Conservation (phyloP, 2,888 invertebrate species). For the Ryuthela nishihirai region DNA sequence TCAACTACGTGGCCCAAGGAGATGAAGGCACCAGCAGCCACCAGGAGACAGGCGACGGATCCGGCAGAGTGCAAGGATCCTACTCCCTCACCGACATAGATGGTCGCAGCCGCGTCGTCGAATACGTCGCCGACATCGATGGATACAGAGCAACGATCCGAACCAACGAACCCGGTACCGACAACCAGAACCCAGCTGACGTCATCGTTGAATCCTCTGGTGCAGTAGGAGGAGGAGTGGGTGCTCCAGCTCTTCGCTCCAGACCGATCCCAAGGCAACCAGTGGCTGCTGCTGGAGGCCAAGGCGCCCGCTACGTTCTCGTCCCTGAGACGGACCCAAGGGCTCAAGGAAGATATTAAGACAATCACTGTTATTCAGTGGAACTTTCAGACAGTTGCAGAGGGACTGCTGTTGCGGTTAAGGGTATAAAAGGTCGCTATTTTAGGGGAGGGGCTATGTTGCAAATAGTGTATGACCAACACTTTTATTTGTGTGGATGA, state of each 20-base stretch:
- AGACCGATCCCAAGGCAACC: neutral
- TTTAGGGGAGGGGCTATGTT: no score
- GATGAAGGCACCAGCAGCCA: slow-evolving; percentile 20
- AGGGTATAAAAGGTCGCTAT: no score
- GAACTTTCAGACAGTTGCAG: no score
- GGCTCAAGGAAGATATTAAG: no score
- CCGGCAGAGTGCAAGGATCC: slow-evolving; percentile 22
- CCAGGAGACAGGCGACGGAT: slow-evolving; percentile 18
- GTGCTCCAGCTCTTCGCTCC: neutral
- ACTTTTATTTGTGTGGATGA: no score
- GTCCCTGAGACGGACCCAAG: slow-evolving; percentile 12
- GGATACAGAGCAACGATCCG: slow-evolving; percentile 37
- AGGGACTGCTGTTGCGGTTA: no score
- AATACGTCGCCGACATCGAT: slow-evolving; percentile 22
- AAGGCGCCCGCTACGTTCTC: slow-evolving; percentile 11
- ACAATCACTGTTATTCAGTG: no score
- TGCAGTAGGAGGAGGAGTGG: neutral
- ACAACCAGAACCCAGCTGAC: slow-evolving; percentile 24
- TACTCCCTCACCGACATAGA: slow-evolving; percentile 27
- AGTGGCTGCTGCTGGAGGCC: neutral
- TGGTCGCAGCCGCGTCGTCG: slow-evolving; percentile 23
- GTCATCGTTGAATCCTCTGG: slow-evolving; percentile 25
- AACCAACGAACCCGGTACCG: slow-evolving; percentile 35
- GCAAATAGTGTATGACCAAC: no score
- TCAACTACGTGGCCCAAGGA: slow-evolving; percentile 20